Evolutionary conservation across 2,888 invertebrate species (phyloP).

Genomic region (Metellina segmentata): DNA sequence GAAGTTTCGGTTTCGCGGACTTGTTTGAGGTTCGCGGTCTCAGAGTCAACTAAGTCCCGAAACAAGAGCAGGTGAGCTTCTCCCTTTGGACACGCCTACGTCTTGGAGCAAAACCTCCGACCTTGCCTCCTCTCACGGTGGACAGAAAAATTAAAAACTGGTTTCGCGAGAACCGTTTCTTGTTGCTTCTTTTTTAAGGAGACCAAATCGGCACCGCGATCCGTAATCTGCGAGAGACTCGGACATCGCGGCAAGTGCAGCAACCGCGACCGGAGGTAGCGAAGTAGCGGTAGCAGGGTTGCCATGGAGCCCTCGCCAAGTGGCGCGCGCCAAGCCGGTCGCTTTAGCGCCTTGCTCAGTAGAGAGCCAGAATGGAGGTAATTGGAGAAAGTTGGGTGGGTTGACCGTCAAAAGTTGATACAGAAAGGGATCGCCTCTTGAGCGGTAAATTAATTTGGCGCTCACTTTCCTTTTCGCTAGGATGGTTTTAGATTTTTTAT

Average conservation of each 20-base stretch:
- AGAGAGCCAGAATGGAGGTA: no score
- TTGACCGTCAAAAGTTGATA: not conserved
- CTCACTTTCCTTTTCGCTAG: no score
- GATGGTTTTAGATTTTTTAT: no score
- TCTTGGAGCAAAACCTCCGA: constrained; percentile 61
- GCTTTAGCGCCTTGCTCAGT: not conserved
- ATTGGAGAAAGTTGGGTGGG: not conserved
- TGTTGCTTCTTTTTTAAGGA: constrained; percentile 33
- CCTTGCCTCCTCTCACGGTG: constrained; percentile 45
- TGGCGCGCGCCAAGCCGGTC: constrained; percentile 22
- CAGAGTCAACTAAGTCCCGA: constrained; percentile 21
- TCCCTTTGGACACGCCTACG: constrained; percentile 59
- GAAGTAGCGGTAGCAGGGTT: constrained; percentile 50
- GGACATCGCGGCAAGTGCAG: constrained; percentile 63
- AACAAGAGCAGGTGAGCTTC: constrained; percentile 30
- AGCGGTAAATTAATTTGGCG: no score
- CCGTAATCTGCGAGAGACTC: constrained; percentile 12
- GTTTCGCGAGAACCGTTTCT: constrained; percentile 61
- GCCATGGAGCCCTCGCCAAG: constrained; percentile 19
- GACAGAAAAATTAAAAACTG: constrained; percentile 50
- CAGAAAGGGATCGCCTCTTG: not conserved
- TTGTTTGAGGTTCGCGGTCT: constrained; percentile 26
- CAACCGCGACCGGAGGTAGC: constrained; percentile 12
- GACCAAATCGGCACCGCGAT: not conserved
- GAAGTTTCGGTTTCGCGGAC: constrained; percentile 58